Evolutionary conservation across 2,113 vertebrate species (phyloP), one percentile per base, ranked within the genome.

Genomic region (Caranx melampygus): DNA sequence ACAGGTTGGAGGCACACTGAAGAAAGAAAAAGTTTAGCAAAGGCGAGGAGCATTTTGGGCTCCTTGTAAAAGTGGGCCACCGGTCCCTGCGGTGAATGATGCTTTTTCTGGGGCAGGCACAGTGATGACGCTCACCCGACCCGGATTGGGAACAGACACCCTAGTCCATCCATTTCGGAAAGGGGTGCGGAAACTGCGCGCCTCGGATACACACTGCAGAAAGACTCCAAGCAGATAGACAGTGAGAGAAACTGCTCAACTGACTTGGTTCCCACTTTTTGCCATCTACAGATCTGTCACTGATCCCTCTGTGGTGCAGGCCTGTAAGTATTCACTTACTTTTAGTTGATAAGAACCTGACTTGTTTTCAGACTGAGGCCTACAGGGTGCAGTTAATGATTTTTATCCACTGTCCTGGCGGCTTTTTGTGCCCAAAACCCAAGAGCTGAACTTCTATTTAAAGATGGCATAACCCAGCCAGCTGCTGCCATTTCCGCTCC

Each of bases 71-170:
- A 94, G 79, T 95, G 94, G 94, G 94, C 94, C 94, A 93, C 68
- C 3, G 52, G 92, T 95, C 94, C 94, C 94, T 92, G 89, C 63
- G 91, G 94, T 94, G 91, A 85, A 72, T 33, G 45, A 68, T 73
- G 65, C 89, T 92, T 95, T 95, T 95, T 95, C 94, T 95, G 93
- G 94, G 94, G 84, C 94, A 93, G 89, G 90, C 83, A 77, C 37
- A 57, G 89, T 69, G 71, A 87, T 95, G 94, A 94, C 92, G 93
- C 89, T 90, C 80, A 80, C 86, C 86, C 82, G 59, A 90, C 89
- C 90, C 80, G 77, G 85, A 94, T 94, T 89, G 83, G 88, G 90
- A 94, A 87, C 90, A 88, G 83, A 81, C 83, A 68, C 86, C 85
- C 72, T 78, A 55, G 74, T 85, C 90, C 83, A 51, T 89, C 90